Base-by-base conservation (phyloP, 1,140 invertebrate species). In the Chironomus striatipennis region DNA sequence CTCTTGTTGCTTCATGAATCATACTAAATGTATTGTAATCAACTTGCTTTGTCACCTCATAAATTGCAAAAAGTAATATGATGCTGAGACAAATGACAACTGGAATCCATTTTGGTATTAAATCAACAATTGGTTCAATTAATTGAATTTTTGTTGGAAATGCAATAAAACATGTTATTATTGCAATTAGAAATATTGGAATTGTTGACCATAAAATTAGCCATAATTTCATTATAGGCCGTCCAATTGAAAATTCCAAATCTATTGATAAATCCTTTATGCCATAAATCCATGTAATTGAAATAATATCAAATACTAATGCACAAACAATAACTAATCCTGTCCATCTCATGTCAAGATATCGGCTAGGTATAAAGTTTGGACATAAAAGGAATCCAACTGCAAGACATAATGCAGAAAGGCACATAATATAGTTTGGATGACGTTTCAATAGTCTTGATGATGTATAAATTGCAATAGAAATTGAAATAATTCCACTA, bases 21-120 rank as follows among this genome's bases (percentile, higher is more conserved):
- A 82, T 82, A 75, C 81, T 80, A 17, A 81, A 82, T 77, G 81
- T 82, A 75, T 82, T 82, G 76, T 82, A 82, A 74, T 82, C 81
- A 57, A 82, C 81, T 76, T 82, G 81, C 0, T 79, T 78, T 74
- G 80, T 81, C 74, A 81, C 81, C 74, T 82, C 80, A 64, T 80
- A 75, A 70, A 79, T 79, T 18, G 81, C 81, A 73, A 73, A 34
- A n/a, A 73, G 15, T 4, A 81, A 74, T 0, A 82, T 82, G 1
- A 82, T 76, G 6, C 76, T 77, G 70, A 82, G 42, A 0, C 79
- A 78, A 70, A 82, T 79, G 1, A 81, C 75, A 42, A 82, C 81
- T 2, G 81, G 81, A 7, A 80, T 79, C 81, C 81, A 82, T 73
- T 80, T 78, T 0, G 81, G 81, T 24, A 82, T 47, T 15, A 82